phyloP scores from a whole-genome alignment of 2,888 invertebrate species.

The Cantharis nigra region DNA sequence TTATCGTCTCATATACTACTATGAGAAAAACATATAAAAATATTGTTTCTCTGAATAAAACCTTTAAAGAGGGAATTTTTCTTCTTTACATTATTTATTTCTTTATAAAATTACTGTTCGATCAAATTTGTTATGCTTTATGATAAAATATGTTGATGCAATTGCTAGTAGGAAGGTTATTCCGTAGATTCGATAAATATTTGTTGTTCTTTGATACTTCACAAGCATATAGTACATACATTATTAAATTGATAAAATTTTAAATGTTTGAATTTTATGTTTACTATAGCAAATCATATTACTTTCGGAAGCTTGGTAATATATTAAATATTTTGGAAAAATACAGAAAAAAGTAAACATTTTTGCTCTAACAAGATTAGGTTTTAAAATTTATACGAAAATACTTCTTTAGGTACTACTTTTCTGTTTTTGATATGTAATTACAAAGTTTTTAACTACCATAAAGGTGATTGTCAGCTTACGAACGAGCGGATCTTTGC shows the following conservation, averaged over 20 bases:
- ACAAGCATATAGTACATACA: background rate
- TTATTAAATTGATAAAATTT: background rate
- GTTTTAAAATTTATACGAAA: background rate
- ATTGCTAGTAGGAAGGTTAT: background rate
- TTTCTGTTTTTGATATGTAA: background rate
- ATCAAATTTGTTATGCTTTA: background rate
- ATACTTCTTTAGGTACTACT: background rate
- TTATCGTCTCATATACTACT: conserved; percentile 9
- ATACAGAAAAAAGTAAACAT: background rate
- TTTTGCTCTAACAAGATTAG: background rate
- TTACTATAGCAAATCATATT: background rate
- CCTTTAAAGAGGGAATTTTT: background rate
- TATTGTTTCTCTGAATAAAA: background rate
- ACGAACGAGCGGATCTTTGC: background rate
- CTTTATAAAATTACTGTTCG: background rate
- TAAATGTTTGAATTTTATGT: background rate
- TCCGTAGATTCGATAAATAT: background rate
- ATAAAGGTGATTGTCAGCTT: background rate
- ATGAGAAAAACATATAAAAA: background rate
- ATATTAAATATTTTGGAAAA: background rate
- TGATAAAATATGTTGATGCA: background rate
- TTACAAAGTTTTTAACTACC: background rate
- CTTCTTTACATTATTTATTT: background rate
- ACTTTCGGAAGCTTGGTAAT: background rate
- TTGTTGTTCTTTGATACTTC: background rate